These are phyloP conservation scores for Bryconaethiops microstoma DNA, from an alignment of 2,797 vertebrate genomes.

Conservation along the genomic window DNA sequence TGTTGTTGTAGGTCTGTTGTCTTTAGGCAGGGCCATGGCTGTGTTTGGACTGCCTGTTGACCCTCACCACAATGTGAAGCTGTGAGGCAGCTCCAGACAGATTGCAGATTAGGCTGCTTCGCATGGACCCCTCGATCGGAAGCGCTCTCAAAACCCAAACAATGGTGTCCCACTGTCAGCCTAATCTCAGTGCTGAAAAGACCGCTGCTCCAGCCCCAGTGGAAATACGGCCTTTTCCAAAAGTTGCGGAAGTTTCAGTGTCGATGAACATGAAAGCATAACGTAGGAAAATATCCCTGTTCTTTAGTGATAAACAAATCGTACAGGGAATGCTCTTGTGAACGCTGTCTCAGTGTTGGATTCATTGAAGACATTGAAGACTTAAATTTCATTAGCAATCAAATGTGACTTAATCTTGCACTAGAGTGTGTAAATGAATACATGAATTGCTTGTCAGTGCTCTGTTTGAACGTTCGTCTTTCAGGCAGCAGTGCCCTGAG, in stretches of 20 bases:
- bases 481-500: background rate
- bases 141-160: slow-evolving; percentile 27
- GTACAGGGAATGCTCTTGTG: background rate
- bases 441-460: background rate
- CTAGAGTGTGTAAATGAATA: background rate
- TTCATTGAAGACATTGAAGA: background rate
- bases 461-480: background rate
- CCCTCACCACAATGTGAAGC: background rate
- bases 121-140: slow-evolving; percentile 20
- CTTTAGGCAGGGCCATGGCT: slow-evolving; percentile 15
- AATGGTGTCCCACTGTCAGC: slow-evolving; percentile 22
- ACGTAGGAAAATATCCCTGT: too few species aligned
- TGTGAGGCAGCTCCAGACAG: slow-evolving; percentile 2
- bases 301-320: background rate
- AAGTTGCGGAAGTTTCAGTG: background rate
- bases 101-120: slow-evolving; percentile 1
- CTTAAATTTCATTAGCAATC: background rate
- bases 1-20: slow-evolving; percentile 29
- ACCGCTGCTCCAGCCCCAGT: background rate
- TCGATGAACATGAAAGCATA: background rate
- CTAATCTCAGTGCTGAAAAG: slow-evolving; percentile 21
- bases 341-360: background rate
- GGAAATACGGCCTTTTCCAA: background rate
- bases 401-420: background rate
- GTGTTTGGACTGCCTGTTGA: slow-evolving; percentile 28